Conservation (phyloP, 2,113 vertebrate species). For the Leucosticte australis region DNA sequence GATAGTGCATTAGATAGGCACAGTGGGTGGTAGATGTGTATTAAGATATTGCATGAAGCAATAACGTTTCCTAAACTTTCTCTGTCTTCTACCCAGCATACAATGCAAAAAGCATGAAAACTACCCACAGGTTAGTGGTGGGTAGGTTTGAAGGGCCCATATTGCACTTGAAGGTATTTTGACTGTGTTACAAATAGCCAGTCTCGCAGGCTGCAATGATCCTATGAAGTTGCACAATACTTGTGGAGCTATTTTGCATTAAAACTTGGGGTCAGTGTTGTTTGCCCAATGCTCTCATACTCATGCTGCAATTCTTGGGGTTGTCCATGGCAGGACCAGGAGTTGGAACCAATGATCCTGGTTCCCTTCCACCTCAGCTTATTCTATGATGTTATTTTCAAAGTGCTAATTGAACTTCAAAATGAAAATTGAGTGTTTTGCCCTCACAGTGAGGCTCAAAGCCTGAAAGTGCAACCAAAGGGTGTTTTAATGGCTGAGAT, state of each 20-base stretch:
- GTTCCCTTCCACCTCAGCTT: neutral
- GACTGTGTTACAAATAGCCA: neutral
- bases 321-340: neutral
- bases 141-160: neutral
- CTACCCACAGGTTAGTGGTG: neutral
- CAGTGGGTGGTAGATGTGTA: conserved; percentile 47
- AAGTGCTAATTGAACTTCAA: neutral
- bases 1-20: conserved; percentile 46
- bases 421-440: neutral
- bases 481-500: neutral
- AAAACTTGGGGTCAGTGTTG: neutral
- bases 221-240: neutral
- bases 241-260: neutral
- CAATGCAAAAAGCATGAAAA: neutral
- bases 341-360: rapidly evolving
- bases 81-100: neutral
- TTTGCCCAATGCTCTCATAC: neutral
- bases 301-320: neutral
- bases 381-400: neutral
- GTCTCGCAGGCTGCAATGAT: neutral
- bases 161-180: neutral
- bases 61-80: conserved; percentile 45
- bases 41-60: conserved; percentile 46
- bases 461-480: neutral
- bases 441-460: neutral